Conservation (phyloP, 2,888 invertebrate genomes). For the Rhyacophila evoluta region DNA sequence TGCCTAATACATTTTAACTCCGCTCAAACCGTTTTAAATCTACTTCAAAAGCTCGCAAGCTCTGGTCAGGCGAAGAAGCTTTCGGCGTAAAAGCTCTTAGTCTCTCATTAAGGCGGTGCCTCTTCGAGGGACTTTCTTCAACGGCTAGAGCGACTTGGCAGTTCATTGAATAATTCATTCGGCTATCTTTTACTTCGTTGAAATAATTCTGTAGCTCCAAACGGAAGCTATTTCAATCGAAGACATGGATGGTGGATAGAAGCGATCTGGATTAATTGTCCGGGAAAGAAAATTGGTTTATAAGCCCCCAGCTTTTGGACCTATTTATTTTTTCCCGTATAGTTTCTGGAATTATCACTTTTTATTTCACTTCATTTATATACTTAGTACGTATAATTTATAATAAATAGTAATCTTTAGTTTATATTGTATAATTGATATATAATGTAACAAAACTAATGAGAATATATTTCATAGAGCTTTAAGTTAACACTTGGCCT, state of each 20-base stretch:
- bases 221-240: neutral
- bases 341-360: too few relatives aligned
- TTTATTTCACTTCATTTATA: too few relatives aligned
- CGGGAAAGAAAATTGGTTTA: neutral
- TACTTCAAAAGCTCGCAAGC: neutral
- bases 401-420: too few relatives aligned
- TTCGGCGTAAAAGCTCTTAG: neutral
- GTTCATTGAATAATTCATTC: constrained; percentile 12
- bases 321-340: neutral
- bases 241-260: neutral
- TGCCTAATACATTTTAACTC: neutral
- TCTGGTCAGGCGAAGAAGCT: neutral
- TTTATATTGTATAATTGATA: too few relatives aligned
- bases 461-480: too few relatives aligned
- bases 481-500: too few relatives aligned
- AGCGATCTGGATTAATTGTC: neutral
- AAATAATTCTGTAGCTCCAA: neutral
- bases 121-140: neutral
- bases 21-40: constrained; percentile 9
- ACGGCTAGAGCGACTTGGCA: neutral
- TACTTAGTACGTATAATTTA: too few relatives aligned
- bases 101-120: constrained; percentile 18
- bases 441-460: too few relatives aligned
- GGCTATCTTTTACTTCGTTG: constrained; percentile 9
- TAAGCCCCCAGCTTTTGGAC: neutral